A percentile compares a stretch with the other conserved stretches of the same genome.
Conservation (phyloP, 1,140 invertebrate genomes). For the Plutomurus gul region DNA sequence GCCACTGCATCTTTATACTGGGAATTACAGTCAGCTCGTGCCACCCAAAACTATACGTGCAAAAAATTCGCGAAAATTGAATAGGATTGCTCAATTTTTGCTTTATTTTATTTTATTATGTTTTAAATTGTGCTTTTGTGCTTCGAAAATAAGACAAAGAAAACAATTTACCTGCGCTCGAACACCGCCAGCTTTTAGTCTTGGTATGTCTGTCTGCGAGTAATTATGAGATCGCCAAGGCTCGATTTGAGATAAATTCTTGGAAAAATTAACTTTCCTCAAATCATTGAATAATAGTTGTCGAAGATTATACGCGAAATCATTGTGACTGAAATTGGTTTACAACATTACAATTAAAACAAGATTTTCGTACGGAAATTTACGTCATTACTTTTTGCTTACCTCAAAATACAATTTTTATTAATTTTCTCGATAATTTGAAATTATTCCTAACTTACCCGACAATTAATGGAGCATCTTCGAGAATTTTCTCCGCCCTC, state of each 20-base stretch:
- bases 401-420: background rate
- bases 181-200: conserved; percentile 71
- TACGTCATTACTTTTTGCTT: background rate
- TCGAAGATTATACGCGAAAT: conserved; percentile 44
- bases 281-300: conserved; percentile 42
- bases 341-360: background rate
- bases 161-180: conserved; percentile 68
- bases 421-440: background rate
- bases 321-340: conserved; percentile 48
- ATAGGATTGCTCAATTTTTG: too few species aligned
- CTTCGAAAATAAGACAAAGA: background rate
- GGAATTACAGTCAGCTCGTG: conserved; percentile 43
- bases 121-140: background rate
- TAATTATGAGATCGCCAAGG: conserved; percentile 32
- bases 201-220: conserved; percentile 48
- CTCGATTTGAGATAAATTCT: conserved; percentile 38
- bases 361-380: background rate
- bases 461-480: conserved; percentile 42
- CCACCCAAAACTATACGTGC: conserved; percentile 54
- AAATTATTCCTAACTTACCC: conserved; percentile 40
- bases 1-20: conserved; percentile 54
- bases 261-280: conserved; percentile 43
- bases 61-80: too few species aligned
- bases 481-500: conserved; percentile 43
- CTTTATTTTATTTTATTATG: background rate